These are phyloP conservation scores for Anoplophora glabripennis DNA, from an alignment of 1,140 invertebrate species.

Conservation along the genomic window DNA sequence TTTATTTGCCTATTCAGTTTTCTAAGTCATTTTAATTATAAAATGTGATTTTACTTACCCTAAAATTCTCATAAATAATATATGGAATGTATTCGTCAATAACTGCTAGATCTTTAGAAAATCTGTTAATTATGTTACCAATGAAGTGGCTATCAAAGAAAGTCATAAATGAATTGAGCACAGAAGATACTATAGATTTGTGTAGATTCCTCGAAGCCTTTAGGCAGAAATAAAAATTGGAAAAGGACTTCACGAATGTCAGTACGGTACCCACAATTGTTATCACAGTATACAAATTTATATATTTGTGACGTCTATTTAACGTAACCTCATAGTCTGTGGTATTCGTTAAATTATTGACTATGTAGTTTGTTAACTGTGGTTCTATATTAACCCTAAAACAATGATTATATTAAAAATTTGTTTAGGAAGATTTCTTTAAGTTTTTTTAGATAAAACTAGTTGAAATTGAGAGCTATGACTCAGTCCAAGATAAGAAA, in stretches of 20 bases:
- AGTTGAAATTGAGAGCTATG: no score
- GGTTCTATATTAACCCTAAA: constrained; percentile 32
- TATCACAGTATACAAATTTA: constrained; percentile 24
- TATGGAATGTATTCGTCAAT: constrained; percentile 39
- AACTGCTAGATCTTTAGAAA: constrained; percentile 38
- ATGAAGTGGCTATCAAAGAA: constrained; percentile 42
- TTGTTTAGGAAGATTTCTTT: no score
- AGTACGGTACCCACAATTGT: constrained; percentile 14
- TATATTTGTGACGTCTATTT: constrained; percentile 45
- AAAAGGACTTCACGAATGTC: constrained; percentile 41
- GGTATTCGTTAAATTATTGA: constrained; percentile 14
- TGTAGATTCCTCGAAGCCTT: constrained; percentile 36
- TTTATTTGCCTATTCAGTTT: no score
- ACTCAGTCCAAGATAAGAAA: no score
- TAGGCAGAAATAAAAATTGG: constrained; percentile 42
- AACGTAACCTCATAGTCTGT: background rate
- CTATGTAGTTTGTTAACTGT: constrained; percentile 11
- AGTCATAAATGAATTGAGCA: constrained; percentile 36
- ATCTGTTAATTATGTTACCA: constrained; percentile 41
- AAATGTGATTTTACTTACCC: constrained; percentile 23
- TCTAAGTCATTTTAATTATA: no score
- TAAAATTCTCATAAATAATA: constrained; percentile 27
- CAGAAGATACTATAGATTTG: constrained; percentile 29
- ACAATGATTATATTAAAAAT: constrained; percentile 8
- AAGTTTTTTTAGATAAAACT: no score